Base-by-base conservation (phyloP, 2,797 vertebrate genomes). In the Rhincodon typus region DNA sequence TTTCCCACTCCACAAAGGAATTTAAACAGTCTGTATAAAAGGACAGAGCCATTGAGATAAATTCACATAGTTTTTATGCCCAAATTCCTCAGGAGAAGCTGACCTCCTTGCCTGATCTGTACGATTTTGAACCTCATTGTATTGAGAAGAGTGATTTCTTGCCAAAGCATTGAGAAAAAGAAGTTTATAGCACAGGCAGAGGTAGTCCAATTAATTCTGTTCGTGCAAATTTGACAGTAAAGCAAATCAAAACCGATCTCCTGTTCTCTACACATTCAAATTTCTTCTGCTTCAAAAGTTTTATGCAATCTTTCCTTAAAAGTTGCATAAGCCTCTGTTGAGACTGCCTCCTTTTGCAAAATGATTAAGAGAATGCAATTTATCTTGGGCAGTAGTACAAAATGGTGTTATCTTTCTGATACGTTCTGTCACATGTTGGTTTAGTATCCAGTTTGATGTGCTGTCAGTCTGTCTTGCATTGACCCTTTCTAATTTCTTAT, bases 401-500 rank as follows among this genome's bases (percentile, higher is more conserved):
- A 70, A 70, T 69, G 67, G 67, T 69, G 17, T 19, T 69, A 53
- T 27, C 6, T 5, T 12, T 17, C 2, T 69, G 90, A 23, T 67
- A 8, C 66, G 25, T 25, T 62, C 15, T 93, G 62, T 69, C 3
- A 3, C 2, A 42, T 69, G 19, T 93, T 15, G 3, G 21, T 25
- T 4, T 66, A 38, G 21, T 38, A 38, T 93, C n/a, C 34, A 93
- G 21, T 93, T 93, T 42, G 66, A 21, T 93, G n/a, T 69, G 66
- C n/a, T 42, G n/a, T 10, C n/a, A 69, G 21, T 93, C 69, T 95
- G 94, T 46, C 70, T 95, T 21, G 42, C 3, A 74, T 95, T 21
- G 46, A 21, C 70, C 70, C 50, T 53, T 95, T 95, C 27, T 95
- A 74, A 77, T 95, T 42, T 95, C 50, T 57, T 95, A 27, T 74